phyloP scores from a whole-genome alignment of 2,888 invertebrate species.

The Orchesella flavescens region DNA sequence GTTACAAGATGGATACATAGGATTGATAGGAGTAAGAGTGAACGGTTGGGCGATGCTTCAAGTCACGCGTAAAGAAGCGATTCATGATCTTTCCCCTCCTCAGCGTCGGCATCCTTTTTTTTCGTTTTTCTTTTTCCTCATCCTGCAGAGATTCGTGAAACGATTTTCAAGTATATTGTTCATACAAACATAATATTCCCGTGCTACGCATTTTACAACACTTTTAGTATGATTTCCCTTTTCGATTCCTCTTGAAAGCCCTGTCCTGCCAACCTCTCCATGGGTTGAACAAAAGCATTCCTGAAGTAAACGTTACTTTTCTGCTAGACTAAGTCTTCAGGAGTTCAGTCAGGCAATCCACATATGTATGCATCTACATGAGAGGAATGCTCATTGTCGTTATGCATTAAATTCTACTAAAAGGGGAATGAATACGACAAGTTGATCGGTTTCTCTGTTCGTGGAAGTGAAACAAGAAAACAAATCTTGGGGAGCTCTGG shows the following conservation, averaged over 20 bases:
- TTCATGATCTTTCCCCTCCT: conserved; percentile 57
- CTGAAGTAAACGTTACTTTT: conserved; percentile 2
- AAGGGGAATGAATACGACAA: conserved; percentile 60
- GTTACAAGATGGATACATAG: conserved; percentile 60
- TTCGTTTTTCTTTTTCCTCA: conserved; percentile 43
- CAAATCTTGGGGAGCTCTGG: conserved; percentile 50
- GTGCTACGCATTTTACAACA: no score
- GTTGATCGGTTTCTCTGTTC: conserved; percentile 16
- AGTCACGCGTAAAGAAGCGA: conserved; percentile 62
- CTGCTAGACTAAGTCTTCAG: conserved; percentile 14
- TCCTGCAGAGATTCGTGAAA: conserved; percentile 67
- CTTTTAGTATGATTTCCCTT: no score
- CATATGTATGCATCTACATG: conserved; percentile 58
- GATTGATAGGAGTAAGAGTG: conserved; percentile 32
- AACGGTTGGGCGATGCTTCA: conserved; percentile 46
- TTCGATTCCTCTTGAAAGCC: neutral
- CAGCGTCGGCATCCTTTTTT: neutral
- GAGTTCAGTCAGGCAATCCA: conserved; percentile 51
- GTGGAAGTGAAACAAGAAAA: conserved; percentile 50
- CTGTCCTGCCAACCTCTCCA: neutral
- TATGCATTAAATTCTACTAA: conserved; percentile 61
- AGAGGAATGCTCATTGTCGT: conserved; percentile 54
- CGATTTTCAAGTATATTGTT: conserved; percentile 68
- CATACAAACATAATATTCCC: conserved; percentile 44
- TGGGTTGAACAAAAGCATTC: neutral